These are phyloP conservation scores for Pterocles burchelli DNA, from an alignment of 2,113 vertebrate species.

Conservation along the genomic window DNA sequence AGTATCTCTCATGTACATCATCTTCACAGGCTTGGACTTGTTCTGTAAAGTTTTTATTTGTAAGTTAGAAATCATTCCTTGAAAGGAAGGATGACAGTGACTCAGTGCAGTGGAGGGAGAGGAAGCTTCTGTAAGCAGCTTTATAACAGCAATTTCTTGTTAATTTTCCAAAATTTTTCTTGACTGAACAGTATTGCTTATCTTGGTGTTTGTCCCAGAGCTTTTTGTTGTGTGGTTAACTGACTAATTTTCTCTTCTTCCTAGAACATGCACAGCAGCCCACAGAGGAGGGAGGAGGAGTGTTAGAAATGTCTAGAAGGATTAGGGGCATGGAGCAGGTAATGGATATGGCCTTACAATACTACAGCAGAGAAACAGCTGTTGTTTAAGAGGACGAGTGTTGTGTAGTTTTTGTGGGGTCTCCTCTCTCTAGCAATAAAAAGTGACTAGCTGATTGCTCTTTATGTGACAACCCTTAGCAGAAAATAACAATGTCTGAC, in stretches of 20 bases:
- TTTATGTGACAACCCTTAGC: not conserved
- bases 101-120: not conserved
- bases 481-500: not conserved
- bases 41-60: slow-evolving; percentile 64
- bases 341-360: not conserved
- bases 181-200: not conserved
- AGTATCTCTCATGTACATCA: slow-evolving; percentile 77
- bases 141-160: not conserved
- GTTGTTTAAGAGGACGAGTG: not conserved
- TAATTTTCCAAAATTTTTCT: not conserved
- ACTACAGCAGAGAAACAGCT: not conserved
- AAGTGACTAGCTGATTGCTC: not conserved
- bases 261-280: not conserved
- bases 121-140: not conserved
- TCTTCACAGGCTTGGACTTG: slow-evolving; percentile 79
- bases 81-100: not conserved
- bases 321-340: not conserved
- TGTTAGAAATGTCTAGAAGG: not conserved
- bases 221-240: not conserved
- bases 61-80: not conserved
- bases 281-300: not conserved
- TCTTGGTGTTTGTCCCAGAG: not conserved
- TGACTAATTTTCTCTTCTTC: not conserved
- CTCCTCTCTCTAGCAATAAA: not conserved
- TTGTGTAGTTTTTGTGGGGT: not conserved